These are phyloP conservation scores for Falco peregrinus DNA, from an alignment of 2,797 vertebrate genomes.

Conservation along the genomic window DNA sequence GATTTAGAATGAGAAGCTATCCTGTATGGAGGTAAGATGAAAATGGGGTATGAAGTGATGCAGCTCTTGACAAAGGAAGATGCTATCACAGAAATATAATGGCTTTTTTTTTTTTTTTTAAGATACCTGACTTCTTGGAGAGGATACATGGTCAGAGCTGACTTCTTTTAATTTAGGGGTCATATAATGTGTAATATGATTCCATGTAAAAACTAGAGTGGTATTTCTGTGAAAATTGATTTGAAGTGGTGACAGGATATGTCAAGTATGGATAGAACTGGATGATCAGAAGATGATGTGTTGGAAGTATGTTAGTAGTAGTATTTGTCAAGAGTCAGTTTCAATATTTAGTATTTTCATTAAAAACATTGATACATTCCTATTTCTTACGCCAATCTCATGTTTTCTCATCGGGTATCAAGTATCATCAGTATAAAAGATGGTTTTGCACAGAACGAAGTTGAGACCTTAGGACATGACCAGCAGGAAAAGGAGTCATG, in stretches of 20 bases:
- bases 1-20: neutral
- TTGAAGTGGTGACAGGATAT: neutral
- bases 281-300: neutral
- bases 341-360: neutral
- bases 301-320: neutral
- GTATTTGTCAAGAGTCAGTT: neutral
- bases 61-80: neutral
- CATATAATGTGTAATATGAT: neutral
- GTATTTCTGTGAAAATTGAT: neutral
- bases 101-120: neutral
- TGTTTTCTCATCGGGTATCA: neutral
- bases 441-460: neutral
- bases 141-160: neutral
- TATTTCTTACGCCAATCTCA: rapidly evolving
- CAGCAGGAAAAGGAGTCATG: neutral
- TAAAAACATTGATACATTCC: neutral
- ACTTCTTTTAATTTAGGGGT: neutral
- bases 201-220: neutral
- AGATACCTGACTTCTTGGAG: neutral
- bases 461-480: neutral
- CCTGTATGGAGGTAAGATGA: neutral
- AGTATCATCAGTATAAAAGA: neutral
- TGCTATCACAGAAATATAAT: neutral
- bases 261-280: neutral
- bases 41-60: neutral